phyloP scores from a whole-genome alignment of 2,888 invertebrate genomes.

The Strigamia crassipes region DNA sequence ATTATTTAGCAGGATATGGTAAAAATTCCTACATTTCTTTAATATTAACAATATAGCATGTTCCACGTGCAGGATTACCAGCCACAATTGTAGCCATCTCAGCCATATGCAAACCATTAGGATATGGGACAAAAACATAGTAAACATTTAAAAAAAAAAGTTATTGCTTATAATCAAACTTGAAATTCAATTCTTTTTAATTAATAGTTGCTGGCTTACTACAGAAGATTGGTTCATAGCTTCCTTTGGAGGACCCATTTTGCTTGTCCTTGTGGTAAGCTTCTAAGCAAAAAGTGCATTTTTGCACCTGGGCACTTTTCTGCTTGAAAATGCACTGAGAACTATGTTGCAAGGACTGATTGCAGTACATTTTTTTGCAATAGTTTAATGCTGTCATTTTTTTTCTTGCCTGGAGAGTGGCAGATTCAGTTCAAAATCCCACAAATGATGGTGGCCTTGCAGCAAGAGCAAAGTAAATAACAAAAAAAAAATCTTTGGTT shows the following conservation, averaged over 20 bases:
- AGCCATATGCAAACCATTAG: constrained; percentile 39
- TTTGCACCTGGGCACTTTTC: no score
- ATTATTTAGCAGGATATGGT: constrained; percentile 51
- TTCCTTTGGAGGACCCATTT: background rate
- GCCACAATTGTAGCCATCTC: constrained; percentile 43
- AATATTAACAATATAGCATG: background rate
- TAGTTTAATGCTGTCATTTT: constrained; percentile 24
- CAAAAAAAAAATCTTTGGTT: background rate
- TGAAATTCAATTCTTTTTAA: background rate
- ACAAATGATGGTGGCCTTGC: background rate
- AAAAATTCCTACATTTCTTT: background rate
- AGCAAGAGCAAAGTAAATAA: background rate
- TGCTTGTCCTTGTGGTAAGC: background rate
- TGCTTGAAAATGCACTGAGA: no score
- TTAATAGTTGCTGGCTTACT: constrained; percentile 23
- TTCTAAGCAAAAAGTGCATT: background rate
- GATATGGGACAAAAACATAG: constrained; percentile 50
- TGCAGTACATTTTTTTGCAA: background rate
- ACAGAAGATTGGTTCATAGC: background rate
- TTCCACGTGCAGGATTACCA: constrained; percentile 45
- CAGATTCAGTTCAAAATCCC: background rate
- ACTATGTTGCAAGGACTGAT: no score
- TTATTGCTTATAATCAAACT: background rate
- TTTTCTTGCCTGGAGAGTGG: background rate
- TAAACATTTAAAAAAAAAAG: constrained; percentile 39